Evolutionary conservation across 2,888 invertebrate genomes (phyloP).

Genomic region (Tipula vernalis): DNA sequence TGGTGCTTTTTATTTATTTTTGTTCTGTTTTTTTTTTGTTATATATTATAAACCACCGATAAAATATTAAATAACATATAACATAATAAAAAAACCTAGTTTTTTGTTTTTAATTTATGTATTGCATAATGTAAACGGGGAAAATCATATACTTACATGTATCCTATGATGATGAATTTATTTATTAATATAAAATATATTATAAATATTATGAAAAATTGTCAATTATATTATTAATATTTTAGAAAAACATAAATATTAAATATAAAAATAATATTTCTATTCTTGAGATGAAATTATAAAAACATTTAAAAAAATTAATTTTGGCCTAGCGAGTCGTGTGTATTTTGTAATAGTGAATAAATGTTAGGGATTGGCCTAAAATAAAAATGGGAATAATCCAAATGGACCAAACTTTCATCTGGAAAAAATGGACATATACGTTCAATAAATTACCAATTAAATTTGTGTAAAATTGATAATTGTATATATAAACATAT

Average conservation of each 20-base stretch:
- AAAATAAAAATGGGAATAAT: not conserved
- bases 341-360: not conserved
- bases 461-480: constrained; percentile 8
- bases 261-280: not conserved
- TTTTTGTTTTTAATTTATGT: not conserved
- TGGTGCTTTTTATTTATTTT: constrained; percentile 6
- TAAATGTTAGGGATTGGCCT: not conserved
- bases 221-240: constrained; percentile 9
- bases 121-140: not conserved
- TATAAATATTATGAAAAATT: constrained; percentile 6
- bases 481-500: not conserved
- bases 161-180: constrained; percentile 4
- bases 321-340: not conserved
- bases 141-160: not conserved
- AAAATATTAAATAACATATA: not conserved
- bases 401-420: not conserved
- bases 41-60: not conserved
- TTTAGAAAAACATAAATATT: not conserved
- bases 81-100: not conserved
- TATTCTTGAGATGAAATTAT: not conserved
- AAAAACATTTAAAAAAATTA: not conserved
- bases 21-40: not conserved
- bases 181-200: not conserved
- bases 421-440: not conserved
- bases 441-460: constrained; percentile 6